These are phyloP conservation scores for Taxidea taxus DNA, from an alignment of 2,113 vertebrate species.

Conservation along the genomic window DNA sequence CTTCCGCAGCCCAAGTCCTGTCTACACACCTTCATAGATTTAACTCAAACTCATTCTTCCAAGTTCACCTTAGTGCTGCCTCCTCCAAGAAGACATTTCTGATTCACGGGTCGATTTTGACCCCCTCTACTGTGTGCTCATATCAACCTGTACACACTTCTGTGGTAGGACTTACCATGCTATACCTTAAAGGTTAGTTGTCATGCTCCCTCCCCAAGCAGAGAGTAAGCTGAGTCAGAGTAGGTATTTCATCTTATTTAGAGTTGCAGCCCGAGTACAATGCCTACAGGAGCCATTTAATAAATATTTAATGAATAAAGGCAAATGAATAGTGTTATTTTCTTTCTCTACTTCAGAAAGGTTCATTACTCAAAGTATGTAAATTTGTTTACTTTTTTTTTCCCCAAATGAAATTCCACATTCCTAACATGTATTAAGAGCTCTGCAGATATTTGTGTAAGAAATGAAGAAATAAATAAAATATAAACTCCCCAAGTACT, in stretches of 20 bases:
- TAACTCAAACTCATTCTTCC: not conserved
- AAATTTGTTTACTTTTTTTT: not conserved
- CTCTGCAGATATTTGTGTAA: not conserved
- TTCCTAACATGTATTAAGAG: not conserved
- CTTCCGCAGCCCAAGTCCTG: not conserved
- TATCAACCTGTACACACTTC: not conserved
- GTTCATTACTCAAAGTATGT: not conserved
- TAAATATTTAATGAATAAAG: slow-evolving; percentile 18
- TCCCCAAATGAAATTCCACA: slow-evolving; percentile 1
- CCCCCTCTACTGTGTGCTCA: not conserved
- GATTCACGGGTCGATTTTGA: not conserved
- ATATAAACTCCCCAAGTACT: not conserved
- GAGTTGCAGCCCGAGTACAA: not conserved
- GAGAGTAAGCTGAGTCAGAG: not conserved
- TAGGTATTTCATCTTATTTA: not conserved
- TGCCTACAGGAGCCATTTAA: not conserved
- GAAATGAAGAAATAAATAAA: slow-evolving; percentile 36
- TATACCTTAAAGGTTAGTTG: not conserved
- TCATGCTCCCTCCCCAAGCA: not conserved
- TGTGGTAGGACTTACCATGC: not conserved
- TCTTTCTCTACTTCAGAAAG: not conserved
- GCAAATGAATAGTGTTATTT: not conserved
- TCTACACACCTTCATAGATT: not conserved
- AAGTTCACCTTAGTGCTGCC: not conserved
- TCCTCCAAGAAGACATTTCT: not conserved